Evolutionary conservation across 2,888 invertebrate genomes (phyloP).

Genomic region (Rotaria magnacalcarata): DNA sequence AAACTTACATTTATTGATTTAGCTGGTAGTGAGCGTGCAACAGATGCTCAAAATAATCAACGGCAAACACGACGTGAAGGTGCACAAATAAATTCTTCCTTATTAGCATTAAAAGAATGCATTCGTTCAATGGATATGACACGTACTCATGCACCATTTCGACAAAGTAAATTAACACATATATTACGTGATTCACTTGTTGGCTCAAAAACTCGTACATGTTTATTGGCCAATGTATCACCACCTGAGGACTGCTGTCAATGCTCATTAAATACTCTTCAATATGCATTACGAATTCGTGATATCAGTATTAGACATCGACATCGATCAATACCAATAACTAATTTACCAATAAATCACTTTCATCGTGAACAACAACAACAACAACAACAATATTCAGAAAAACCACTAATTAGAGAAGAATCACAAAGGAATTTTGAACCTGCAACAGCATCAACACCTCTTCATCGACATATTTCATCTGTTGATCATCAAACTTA

Average conservation of each 20-base stretch:
- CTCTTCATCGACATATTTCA: conserved; percentile 16
- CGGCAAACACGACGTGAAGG: conserved; percentile 57
- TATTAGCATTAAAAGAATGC: conserved; percentile 59
- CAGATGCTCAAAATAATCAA: conserved; percentile 54
- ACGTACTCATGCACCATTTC: conserved; percentile 56
- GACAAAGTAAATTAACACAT: conserved; percentile 59
- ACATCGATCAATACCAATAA: background rate
- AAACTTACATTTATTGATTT: conserved; percentile 59
- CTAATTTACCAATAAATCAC: background rate
- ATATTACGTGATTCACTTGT: conserved; percentile 50
- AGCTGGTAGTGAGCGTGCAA: conserved; percentile 58
- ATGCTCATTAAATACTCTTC: conserved; percentile 44
- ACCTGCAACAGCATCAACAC: conserved; percentile 34
- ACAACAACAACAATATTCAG: background rate
- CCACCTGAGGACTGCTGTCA: conserved; percentile 40
- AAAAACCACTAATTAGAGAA: background rate
- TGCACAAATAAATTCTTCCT: conserved; percentile 59
- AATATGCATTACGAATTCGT: conserved; percentile 42
- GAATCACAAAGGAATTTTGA: background rate
- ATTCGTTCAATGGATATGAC: conserved; percentile 58
- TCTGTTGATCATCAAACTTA: conserved; percentile 23
- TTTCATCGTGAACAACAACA: background rate
- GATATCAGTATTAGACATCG: conserved; percentile 43
- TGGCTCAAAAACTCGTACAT: conserved; percentile 34
- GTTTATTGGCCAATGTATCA: conserved; percentile 42